Base-by-base conservation (phyloP, 2,888 invertebrate genomes). In the Acronicta leporina region DNA sequence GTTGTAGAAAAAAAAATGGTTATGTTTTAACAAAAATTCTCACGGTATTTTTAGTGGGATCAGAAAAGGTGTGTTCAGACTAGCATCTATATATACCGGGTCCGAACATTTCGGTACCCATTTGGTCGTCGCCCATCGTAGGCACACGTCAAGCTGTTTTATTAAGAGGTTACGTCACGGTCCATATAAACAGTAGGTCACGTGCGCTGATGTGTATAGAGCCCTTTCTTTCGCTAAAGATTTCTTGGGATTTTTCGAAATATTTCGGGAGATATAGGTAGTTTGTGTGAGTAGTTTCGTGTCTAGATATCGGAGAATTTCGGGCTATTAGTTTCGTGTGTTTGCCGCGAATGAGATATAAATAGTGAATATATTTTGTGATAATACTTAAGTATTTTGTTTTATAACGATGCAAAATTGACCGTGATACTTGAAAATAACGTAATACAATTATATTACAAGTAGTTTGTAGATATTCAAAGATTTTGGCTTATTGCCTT, bases 11-110 rank as follows among this genome's bases (percentile, higher is more conserved):
- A 3, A 35, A 16, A 13, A 11, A 10, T 61, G 43, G 68, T 63
- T 25, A 55, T 55, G 51, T 58, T 68, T 33, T 52, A 71, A 68
- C 73, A 67, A 73, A 77, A 75, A 73, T 78, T 79, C 79, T 68
- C 80, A 77, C 79, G 78, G 74, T 54, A 70, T 73, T 79, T 20
- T 79, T 74, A 72, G 74, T 77, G 57, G 63, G 54, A 63, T 44
- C 60, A 33, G 55, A 50, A 70, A 65, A 63, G 51, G 49, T 47
- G 52, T 47, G 46, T 68, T 57, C 44, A 41, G 40, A 52, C 42
- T 58, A 57, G 52, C 52, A 47, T 25, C 51, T 72, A 69, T 69
- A 69, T 64, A 70, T 58, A 60, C 46, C 10, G 27, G 40, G 40
- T 47, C 13, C 20, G 47, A 63, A 52, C 10, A 52, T 63, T 68